Evolutionary conservation across 2,888 invertebrate species (phyloP).

Genomic region (Pristionchus exspectatus): DNA sequence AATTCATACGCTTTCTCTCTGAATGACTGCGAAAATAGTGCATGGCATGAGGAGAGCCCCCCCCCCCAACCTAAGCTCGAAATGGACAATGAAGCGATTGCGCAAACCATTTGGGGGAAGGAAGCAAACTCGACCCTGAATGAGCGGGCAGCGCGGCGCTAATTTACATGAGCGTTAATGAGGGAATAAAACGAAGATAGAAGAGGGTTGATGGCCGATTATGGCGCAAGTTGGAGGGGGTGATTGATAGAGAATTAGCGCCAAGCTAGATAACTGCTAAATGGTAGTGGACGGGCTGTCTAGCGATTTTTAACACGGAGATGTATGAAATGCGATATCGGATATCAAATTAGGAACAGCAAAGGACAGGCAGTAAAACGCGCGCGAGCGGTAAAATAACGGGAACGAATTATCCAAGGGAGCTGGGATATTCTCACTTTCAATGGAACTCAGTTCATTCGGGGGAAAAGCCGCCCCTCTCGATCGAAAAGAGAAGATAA

Average conservation of each 20-base stretch:
- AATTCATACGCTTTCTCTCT: neutral
- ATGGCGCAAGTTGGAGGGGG: neutral
- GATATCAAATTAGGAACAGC: neutral
- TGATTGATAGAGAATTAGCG: constrained; percentile 1
- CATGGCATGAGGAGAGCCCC: neutral
- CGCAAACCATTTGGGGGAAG: too few relatives aligned
- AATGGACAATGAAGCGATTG: constrained; percentile 28
- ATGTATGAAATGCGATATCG: neutral
- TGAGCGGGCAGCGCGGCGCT: neutral
- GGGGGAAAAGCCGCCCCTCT: constrained; percentile 10
- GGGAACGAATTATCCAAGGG: neutral
- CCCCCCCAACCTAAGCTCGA: neutral
- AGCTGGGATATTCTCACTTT: neutral
- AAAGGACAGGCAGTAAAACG: neutral
- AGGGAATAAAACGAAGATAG: neutral
- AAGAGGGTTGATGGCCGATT: constrained; percentile 27
- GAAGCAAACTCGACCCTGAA: constrained; percentile 36
- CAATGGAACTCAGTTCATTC: neutral
- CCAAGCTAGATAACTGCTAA: neutral
- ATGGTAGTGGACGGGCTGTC: neutral
- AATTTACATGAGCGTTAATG: constrained; percentile 37
- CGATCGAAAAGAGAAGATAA: constrained; percentile 10
- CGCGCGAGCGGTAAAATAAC: neutral
- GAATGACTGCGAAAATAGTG: neutral
- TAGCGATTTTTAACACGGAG: neutral